Conservation (phyloP, 1,140 invertebrate species). For the Halesus radiatus region DNA sequence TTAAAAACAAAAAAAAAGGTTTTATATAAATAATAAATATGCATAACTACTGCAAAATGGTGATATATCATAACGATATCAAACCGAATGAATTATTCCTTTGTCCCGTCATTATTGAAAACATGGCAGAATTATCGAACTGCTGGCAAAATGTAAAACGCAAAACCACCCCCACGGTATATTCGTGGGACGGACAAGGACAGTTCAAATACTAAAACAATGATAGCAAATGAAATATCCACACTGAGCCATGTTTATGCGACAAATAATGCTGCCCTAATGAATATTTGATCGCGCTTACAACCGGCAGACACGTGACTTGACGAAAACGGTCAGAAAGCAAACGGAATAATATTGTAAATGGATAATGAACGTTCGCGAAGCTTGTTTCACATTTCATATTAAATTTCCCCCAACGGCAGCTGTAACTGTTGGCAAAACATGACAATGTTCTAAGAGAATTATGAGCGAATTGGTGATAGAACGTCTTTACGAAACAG, state of each 20-base stretch:
- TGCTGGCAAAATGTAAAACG: no score
- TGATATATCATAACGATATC: no score
- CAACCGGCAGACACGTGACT: constrained; percentile 25
- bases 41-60: no score
- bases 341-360: constrained; percentile 49
- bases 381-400: constrained; percentile 1
- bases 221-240: constrained; percentile 9
- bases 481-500: not conserved
- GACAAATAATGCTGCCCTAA: constrained; percentile 3
- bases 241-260: not conserved
- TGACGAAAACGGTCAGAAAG: constrained; percentile 34
- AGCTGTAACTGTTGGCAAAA: constrained; percentile 7
- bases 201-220: no score
- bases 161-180: no score
- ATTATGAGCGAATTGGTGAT: constrained; percentile 9
- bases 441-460: not conserved
- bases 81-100: no score
- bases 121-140: no score
- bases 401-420: not conserved
- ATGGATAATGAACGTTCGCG: not conserved
- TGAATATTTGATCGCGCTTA: constrained; percentile 48
- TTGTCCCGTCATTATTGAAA: no score
- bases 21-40: no score
- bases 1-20: no score
- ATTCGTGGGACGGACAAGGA: no score